phyloP scores from a whole-genome alignment of 2,797 vertebrate genomes.

The Carduelis carduelis region DNA sequence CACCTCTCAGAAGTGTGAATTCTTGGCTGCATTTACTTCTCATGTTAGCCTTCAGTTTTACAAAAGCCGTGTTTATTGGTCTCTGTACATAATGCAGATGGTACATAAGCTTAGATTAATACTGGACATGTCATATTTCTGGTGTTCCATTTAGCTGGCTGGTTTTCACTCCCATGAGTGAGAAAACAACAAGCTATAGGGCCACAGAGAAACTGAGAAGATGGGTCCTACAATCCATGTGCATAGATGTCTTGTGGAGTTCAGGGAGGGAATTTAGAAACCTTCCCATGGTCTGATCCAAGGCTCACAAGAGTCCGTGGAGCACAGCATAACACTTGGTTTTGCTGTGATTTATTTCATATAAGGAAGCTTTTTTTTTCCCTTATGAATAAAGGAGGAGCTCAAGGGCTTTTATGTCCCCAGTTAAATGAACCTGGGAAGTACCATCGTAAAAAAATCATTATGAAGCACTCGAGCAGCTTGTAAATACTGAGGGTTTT shows the following conservation, averaged over 20 bases:
- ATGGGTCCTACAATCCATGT: not conserved
- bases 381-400: not conserved
- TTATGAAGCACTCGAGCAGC: not conserved
- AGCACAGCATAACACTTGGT: not conserved
- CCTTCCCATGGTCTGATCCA: not conserved
- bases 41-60: not conserved
- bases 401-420: not conserved
- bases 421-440: not conserved
- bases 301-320: not conserved
- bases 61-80: not conserved
- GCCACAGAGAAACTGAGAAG: not conserved
- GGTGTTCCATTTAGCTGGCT: not conserved
- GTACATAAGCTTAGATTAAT: not conserved
- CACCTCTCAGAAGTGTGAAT: not conserved
- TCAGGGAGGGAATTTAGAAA: not conserved
- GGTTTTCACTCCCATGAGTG: not conserved
- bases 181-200: not conserved
- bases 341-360: not conserved
- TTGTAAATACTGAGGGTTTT: slow-evolving; percentile 71
- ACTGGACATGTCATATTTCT: not conserved
- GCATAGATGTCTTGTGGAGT: not conserved
- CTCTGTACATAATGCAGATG: not conserved
- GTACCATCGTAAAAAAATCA: not conserved
- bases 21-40: not conserved
- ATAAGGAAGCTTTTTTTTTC: not conserved